phyloP scores from a whole-genome alignment of 1,140 invertebrate genomes.

The Bilobella aurantiaca region DNA sequence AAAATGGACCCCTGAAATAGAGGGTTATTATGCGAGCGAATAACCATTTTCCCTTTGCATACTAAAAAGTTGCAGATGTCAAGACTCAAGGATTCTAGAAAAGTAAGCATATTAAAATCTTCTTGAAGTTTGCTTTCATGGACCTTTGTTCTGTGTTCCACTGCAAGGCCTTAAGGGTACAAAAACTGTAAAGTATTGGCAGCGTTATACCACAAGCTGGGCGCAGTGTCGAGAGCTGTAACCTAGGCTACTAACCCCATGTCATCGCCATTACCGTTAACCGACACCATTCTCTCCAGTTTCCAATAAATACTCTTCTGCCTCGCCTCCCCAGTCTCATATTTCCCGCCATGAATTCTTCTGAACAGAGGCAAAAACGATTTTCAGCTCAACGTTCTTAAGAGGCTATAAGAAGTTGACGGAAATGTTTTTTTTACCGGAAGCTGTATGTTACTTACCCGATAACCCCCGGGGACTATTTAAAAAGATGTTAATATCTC shows the following conservation, averaged over 20 bases:
- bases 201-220: background rate
- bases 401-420: too few relatives aligned
- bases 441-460: too few relatives aligned
- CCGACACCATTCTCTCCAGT: background rate
- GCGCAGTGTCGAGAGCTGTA: background rate
- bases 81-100: background rate
- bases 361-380: too few relatives aligned
- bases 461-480: too few relatives aligned
- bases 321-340: too few relatives aligned
- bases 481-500: too few relatives aligned
- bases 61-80: background rate
- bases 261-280: constrained; percentile 1
- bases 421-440: too few relatives aligned
- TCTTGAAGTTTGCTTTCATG: background rate
- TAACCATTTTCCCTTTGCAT: too few relatives aligned
- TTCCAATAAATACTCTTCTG: too few relatives aligned
- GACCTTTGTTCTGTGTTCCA: background rate
- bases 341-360: too few relatives aligned
- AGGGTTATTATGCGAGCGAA: too few relatives aligned
- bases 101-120: background rate
- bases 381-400: too few relatives aligned
- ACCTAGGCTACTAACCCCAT: background rate
- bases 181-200: constrained; percentile 1
- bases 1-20: background rate
- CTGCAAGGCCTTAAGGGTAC: background rate